Conservation (phyloP, 1,140 invertebrate species). For the Drosophila grimshawi region DNA sequence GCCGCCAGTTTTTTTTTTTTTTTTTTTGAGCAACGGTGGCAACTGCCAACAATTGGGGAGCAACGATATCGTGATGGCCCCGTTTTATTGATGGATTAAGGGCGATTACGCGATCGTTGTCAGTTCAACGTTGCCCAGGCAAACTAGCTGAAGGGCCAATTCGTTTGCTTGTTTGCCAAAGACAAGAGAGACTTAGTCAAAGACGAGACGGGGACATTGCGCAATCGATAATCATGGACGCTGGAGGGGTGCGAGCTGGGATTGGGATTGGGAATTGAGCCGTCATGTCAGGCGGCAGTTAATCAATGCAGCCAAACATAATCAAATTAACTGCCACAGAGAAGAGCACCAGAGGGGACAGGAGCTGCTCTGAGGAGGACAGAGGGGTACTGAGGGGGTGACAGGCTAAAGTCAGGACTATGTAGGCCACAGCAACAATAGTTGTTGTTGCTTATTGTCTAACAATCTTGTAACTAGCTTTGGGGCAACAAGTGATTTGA, state of each 20-base stretch:
- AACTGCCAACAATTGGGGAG: slow-evolving; percentile 52
- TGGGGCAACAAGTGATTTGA: slow-evolving; percentile 78
- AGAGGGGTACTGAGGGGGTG: slow-evolving; percentile 11
- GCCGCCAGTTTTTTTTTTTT: slow-evolving; percentile 41
- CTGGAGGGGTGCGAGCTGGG: slow-evolving; percentile 25
- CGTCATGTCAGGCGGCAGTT: slow-evolving; percentile 83
- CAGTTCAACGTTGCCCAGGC: slow-evolving; percentile 45
- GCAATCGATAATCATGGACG: slow-evolving; percentile 79
- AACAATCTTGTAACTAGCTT: slow-evolving; percentile 58
- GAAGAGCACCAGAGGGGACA: slow-evolving; percentile 55
- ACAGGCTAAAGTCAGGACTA: slow-evolving; percentile 33
- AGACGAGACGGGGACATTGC: slow-evolving; percentile 58
- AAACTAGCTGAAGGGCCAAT: slow-evolving; percentile 68
- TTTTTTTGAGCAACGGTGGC: slow-evolving; percentile 63
- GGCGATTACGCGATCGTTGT: slow-evolving; percentile 83
- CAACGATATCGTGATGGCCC: slow-evolving; percentile 81
- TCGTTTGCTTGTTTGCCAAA: slow-evolving; percentile 66
- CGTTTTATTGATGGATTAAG: slow-evolving; percentile 84
- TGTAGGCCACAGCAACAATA: slow-evolving; percentile 61
- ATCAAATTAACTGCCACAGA: slow-evolving; percentile 81
- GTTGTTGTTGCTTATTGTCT: slow-evolving; percentile 28
- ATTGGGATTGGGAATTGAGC: slow-evolving; percentile 71
- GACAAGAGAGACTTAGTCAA: slow-evolving; percentile 44
- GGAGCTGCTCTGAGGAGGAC: background rate
- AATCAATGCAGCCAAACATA: slow-evolving; percentile 82